Conservation (phyloP, 30 jellyfish, hydroid and myxozoan species). For the Aurelia coerulea region DNA sequence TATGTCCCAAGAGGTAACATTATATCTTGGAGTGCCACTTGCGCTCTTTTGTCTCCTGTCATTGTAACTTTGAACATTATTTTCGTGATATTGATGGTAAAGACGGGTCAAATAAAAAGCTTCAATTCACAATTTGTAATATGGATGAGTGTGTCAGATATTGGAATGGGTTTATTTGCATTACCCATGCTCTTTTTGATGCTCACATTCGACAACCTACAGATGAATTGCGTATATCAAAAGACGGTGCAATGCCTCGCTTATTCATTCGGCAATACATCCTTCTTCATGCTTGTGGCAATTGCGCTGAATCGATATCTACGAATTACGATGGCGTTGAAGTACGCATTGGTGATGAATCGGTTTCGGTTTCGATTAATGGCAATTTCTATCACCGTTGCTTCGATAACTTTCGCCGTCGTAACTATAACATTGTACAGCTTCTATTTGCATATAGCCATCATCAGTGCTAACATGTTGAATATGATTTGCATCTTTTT, state of each 20-base stretch:
- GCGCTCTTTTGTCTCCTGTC: slow-evolving; percentile 40
- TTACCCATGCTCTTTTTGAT: slow-evolving; percentile 37
- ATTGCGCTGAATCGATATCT: slow-evolving; percentile 58
- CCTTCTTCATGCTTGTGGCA: slow-evolving; percentile 53
- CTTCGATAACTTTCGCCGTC: slow-evolving; percentile 26
- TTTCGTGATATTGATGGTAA: slow-evolving; percentile 24
- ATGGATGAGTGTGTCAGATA: slow-evolving; percentile 48
- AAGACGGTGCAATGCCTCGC: slow-evolving; percentile 44
- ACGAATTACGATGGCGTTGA: slow-evolving; percentile 21
- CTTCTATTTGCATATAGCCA: slow-evolving; percentile 32
- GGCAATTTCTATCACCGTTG: slow-evolving; percentile 6
- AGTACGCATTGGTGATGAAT: slow-evolving; percentile 35
- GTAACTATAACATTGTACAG: slow-evolving; percentile 26
- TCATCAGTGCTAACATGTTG: slow-evolving; percentile 16
- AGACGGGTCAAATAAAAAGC: slow-evolving; percentile 30
- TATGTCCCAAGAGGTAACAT: slow-evolving; percentile 29
- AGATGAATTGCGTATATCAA: slow-evolving; percentile 36
- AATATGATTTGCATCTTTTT: slow-evolving; percentile 27
- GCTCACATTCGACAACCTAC: slow-evolving; percentile 30
- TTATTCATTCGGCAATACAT: slow-evolving; percentile 34
- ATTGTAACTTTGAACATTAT: slow-evolving; percentile 24
- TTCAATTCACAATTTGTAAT: slow-evolving; percentile 42
- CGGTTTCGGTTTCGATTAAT: slow-evolving; percentile 31
- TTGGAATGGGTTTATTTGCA: slow-evolving; percentile 45
- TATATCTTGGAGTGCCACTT: slow-evolving; percentile 34